Percentiles rank a stretch among this genome's conserved stretches.
These are phyloP conservation scores for Cephalopachus bancanus DNA, from an alignment of 2,797 vertebrate genomes.

Conservation along the genomic window DNA sequence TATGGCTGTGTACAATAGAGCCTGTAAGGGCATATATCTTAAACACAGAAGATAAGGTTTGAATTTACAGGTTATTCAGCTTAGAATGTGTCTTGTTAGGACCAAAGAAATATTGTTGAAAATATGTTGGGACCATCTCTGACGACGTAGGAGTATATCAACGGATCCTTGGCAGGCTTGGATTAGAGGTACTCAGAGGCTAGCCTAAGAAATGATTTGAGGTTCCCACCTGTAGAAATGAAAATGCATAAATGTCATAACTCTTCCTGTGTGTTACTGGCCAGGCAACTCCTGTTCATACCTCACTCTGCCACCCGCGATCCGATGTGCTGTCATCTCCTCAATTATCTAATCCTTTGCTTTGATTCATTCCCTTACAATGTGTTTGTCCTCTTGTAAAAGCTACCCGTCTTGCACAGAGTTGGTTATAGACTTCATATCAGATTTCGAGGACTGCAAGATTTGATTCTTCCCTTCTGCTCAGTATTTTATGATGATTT, in stretches of 20 bases:
- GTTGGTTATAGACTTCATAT: slow-evolving; percentile 74
- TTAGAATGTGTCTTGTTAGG: slow-evolving; percentile 85
- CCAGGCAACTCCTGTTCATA: slow-evolving; percentile 85
- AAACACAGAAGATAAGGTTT: slow-evolving; percentile 78
- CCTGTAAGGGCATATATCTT: slow-evolving; percentile 67
- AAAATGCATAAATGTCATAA: slow-evolving; percentile 90
- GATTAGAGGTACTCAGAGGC: slow-evolving; percentile 87
- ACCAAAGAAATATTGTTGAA: slow-evolving; percentile 87
- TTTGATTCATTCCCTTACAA: slow-evolving; percentile 87
- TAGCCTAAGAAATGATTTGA: slow-evolving; percentile 87
- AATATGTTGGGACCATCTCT: slow-evolving; percentile 83
- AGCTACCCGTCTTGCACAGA: slow-evolving; percentile 82
- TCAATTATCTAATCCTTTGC: slow-evolving; percentile 86
- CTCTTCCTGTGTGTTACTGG: slow-evolving; percentile 85
- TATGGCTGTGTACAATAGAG: slow-evolving; percentile 54
- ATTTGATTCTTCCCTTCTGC: slow-evolving; percentile 75
- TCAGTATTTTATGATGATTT: slow-evolving; percentile 82
- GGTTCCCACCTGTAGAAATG: slow-evolving; percentile 90
- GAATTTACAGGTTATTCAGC: slow-evolving; percentile 86
- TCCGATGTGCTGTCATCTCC: slow-evolving; percentile 87
- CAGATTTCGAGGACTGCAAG: slow-evolving; percentile 71
- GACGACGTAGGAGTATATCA: slow-evolving; percentile 88
- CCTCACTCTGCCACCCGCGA: slow-evolving; percentile 85
- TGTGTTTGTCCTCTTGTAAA: slow-evolving; percentile 82
- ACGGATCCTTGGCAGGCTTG: slow-evolving; percentile 83